Evolutionary conservation across 2,113 vertebrate species (phyloP).

Genomic region (Numida meleagris): DNA sequence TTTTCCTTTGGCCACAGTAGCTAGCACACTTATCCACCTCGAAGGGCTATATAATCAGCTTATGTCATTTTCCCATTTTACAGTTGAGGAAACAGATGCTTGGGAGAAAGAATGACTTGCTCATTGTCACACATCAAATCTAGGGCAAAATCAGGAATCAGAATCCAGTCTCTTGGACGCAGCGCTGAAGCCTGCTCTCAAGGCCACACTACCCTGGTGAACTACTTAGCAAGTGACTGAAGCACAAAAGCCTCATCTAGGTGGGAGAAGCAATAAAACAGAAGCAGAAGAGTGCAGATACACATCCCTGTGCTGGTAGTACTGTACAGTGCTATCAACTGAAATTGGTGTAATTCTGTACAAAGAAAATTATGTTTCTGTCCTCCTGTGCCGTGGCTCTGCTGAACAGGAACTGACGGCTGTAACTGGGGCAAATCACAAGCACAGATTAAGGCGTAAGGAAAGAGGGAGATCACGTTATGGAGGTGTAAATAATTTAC

Average conservation of each 20-base stretch:
- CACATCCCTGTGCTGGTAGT: neutral
- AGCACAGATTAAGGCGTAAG: neutral
- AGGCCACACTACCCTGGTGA: neutral
- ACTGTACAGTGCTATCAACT: neutral
- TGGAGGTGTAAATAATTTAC: constrained; percentile 43
- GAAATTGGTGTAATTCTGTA: neutral
- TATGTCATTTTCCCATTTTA: constrained; percentile 61
- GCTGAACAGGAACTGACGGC: constrained; percentile 24
- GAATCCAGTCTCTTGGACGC: constrained; percentile 30
- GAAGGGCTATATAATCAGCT: constrained; percentile 50
- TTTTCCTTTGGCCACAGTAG: constrained; percentile 46
- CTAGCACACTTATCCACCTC: constrained; percentile 33
- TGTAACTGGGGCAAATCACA: constrained; percentile 29
- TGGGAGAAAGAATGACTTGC: constrained; percentile 51
- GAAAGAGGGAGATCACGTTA: neutral
- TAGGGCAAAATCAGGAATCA: constrained; percentile 62
- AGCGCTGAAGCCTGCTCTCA: neutral
- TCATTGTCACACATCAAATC: constrained; percentile 57
- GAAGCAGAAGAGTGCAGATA: neutral
- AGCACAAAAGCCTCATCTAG: neutral
- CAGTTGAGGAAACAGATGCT: constrained; percentile 69
- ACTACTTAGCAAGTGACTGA: neutral
- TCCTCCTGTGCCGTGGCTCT: neutral
- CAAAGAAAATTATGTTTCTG: neutral
- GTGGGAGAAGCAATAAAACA: neutral